Conservation (phyloP, 2,113 vertebrate genomes). For the Parus major region DNA sequence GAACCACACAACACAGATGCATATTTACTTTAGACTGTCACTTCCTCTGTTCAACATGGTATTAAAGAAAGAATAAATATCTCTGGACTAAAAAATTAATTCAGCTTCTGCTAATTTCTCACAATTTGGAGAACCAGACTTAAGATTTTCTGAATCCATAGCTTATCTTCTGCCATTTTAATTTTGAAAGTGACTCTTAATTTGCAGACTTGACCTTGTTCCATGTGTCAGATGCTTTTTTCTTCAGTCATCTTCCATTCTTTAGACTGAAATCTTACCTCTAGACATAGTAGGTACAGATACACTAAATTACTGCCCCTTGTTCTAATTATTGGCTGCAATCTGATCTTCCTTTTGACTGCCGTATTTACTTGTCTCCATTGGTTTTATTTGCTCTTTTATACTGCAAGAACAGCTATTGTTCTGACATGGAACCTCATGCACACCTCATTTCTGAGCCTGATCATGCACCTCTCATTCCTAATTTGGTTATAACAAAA, state of each 20-base stretch:
- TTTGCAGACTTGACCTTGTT: neutral
- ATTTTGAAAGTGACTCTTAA: neutral
- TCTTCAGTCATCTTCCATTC: neutral
- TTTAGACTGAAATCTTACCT: neutral
- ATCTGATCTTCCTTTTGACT: neutral
- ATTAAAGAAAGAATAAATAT: neutral
- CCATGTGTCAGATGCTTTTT: neutral
- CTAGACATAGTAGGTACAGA: neutral
- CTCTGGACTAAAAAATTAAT: neutral
- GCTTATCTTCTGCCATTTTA: neutral
- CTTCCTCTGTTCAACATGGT: neutral
- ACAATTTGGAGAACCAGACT: neutral
- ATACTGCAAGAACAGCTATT: neutral
- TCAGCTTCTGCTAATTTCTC: neutral
- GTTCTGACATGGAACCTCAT: neutral
- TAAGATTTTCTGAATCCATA: neutral
- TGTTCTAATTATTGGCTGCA: neutral
- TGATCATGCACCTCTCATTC: neutral
- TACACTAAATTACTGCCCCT: neutral
- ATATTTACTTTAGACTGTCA: neutral
- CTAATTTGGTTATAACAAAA: neutral
- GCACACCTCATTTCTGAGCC: neutral
- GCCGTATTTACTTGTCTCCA: neutral
- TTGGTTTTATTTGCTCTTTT: neutral
- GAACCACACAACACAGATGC: neutral